Base-by-base conservation (phyloP, 2,113 vertebrate genomes). In the Coracopsis vasa region DNA sequence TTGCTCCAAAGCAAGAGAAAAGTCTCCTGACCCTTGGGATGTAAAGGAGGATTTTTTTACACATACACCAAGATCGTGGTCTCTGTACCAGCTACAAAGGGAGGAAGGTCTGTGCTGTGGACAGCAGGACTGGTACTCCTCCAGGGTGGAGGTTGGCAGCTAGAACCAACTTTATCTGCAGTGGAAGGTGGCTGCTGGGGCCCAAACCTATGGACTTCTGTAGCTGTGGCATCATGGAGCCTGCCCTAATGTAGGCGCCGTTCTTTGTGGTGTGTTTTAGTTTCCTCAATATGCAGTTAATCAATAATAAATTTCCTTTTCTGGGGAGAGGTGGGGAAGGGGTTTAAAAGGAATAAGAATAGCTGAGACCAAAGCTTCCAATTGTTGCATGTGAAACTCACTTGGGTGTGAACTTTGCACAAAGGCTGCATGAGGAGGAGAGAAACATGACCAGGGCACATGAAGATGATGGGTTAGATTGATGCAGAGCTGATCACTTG, bases 321-420 rank as follows among this genome's bases (percentile, higher is more conserved):
- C 12, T 2, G 1, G 5, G 28, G 3, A 10, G 3, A 0, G 1
- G 20, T 24, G 33, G 33, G 21, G 13, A 58, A 64, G 12, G 12
- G 7, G 7, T 3, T 83, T 51, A 29, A 44, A 51, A 60, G 56
- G 31, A 58, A 9, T 18, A 62, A 67, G 29, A 27, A 28, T 10
- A 51, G 7, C 42, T 11, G 47, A 81, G 42, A 51, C 27, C 39
- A 37, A 20, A 41, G 28, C 50, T 60, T 37, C 3, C 33, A 12
- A 1, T 33, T 33, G 72, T 81, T 64, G n/a, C 27, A 3, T 29
- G 20, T 11, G 16, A 20, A 23, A 35, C 14, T 28, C 13, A 50
- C 11, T 41, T 62, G 31, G 7, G 25, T 48, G 39, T 85, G n/a
- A 72, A 8, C 31, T 58, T 60, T 78, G 39, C 47, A 39, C 37